phyloP scores from a whole-genome alignment of 2,797 vertebrate species.

The Poliocrania exsul region DNA sequence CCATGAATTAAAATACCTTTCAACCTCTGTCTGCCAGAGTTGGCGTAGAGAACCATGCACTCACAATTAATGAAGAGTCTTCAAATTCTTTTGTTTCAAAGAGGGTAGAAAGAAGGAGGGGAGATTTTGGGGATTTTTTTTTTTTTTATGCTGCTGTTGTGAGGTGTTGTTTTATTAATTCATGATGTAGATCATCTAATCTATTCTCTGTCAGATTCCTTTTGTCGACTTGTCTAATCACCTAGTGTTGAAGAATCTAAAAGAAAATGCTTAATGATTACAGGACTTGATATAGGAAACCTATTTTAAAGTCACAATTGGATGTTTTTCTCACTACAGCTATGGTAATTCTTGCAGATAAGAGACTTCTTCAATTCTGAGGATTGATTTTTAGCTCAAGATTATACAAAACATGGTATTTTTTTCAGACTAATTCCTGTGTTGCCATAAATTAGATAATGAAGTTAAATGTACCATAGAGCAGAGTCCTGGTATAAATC shows the following conservation, averaged over 20 bases:
- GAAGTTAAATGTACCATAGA: background rate
- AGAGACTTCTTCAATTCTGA: background rate
- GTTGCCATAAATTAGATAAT: background rate
- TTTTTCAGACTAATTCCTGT: background rate
- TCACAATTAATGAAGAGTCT: background rate
- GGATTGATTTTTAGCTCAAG: background rate
- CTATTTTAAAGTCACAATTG: background rate
- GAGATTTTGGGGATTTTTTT: background rate
- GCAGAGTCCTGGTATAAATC: background rate
- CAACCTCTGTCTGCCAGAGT: background rate
- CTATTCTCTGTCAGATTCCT: background rate
- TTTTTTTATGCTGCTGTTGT: background rate
- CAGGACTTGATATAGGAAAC: background rate
- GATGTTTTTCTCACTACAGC: background rate
- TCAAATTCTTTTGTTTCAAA: background rate
- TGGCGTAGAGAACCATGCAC: rapidly evolving
- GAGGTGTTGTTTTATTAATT: background rate
- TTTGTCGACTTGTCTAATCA: background rate
- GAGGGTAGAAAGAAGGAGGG: background rate
- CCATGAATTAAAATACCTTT: background rate
- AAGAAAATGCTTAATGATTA: background rate
- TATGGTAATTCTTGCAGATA: background rate
- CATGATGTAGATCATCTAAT: rapidly evolving
- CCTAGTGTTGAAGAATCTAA: background rate
- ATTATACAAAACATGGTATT: background rate